Base-by-base conservation (phyloP, 1,140 invertebrate species). In the Calephelis virginiensis region DNA sequence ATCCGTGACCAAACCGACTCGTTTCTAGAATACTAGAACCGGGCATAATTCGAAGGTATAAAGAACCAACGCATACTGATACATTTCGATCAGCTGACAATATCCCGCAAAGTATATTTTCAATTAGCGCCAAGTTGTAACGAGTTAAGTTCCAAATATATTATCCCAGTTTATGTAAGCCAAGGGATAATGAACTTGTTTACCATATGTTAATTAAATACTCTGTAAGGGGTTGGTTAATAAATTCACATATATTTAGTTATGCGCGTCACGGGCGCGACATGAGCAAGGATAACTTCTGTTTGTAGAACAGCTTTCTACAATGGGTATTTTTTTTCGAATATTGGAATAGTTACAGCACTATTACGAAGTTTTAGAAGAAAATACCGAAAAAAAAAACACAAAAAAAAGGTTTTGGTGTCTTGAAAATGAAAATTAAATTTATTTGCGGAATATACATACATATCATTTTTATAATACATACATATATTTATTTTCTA, bases 131-230 rank as follows among this genome's bases (percentile, higher is more conserved):
- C 17, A 61, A 64, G 48, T 64, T 67, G 56, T 64, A 64, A 63
- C 47, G 49, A 64, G 48, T 56, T 59, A 69, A 59, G 53, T 66
- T 69, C 14, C 46, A 47, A 64, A 67, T 59, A 65, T 62, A 56
- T 65, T 65, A 66, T 64, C 61, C 61, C 62, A 46, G 53, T 66
- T 50, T 66, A 70, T 72, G 63, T 68, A 65, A 72, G 63, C 70
- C 71, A 74, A 80, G 72, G 77, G 77, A 80, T 78, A 75, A 77
- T 77, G 77, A 75, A 75, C 74, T 74, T 76, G 72, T 81, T 78
- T 80, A 74, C 73, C 71, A 69, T 78, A 78, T 82, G 80, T 77
- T 81, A 82, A 80, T 83, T 79, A 79, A 82, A 81, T 76, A 82
- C 76, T 79, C 77, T 69, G 73, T 46, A 68, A 78, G 80, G 76